phyloP scores from a whole-genome alignment of 2,888 invertebrate species.

The Nomada ferruginata region DNA sequence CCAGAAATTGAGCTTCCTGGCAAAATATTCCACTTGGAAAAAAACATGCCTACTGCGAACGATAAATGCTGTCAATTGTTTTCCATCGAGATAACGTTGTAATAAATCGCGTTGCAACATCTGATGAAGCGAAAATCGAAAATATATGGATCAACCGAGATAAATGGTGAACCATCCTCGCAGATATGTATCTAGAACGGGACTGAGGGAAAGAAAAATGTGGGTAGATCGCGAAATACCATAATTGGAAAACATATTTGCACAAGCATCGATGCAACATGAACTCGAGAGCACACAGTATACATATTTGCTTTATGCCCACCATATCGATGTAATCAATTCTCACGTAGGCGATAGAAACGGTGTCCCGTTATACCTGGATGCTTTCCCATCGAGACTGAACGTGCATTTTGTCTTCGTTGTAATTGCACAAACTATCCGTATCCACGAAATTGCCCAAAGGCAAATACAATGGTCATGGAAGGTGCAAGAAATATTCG shows the following conservation, averaged over 20 bases:
- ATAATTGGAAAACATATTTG: constrained; percentile 18
- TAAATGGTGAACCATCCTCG: not conserved
- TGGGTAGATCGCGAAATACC: not conserved
- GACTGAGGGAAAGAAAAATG: not conserved
- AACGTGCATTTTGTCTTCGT: not conserved
- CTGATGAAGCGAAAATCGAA: constrained; percentile 4
- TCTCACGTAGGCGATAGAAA: constrained; percentile 44
- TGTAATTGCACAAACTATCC: not conserved
- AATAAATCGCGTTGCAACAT: not conserved
- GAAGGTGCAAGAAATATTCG: not conserved
- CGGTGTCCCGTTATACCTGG: constrained; percentile 12
- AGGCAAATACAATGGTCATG: too few relatives aligned
- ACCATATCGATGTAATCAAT: constrained; percentile 47
- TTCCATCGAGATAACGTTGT: not conserved
- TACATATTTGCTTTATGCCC: constrained; percentile 41
- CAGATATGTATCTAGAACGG: not conserved
- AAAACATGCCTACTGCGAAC: not conserved
- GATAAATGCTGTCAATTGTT: constrained; percentile 7
- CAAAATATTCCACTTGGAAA: not conserved
- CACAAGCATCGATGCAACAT: not conserved
- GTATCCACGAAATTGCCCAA: too few relatives aligned
- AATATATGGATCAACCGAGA: constrained; percentile 7
- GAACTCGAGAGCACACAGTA: not conserved
- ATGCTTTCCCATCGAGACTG: not conserved
- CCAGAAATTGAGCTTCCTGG: too few relatives aligned